Percentiles rank a stretch among this genome's conserved stretches.
phyloP scores from a whole-genome alignment of 2,113 vertebrate genomes.

The Sylvia atricapilla region DNA sequence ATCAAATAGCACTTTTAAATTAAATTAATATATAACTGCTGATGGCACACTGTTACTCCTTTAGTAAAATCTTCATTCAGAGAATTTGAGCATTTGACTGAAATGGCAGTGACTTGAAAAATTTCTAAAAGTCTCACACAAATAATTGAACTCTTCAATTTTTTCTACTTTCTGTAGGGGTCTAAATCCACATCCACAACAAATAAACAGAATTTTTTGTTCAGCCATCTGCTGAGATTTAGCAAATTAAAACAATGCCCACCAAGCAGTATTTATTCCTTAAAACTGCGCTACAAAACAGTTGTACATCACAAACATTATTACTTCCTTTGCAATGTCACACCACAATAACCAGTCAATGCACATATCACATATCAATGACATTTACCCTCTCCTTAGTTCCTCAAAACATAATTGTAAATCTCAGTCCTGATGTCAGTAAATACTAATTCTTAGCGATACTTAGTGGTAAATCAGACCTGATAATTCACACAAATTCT shows the following conservation, averaged over 20 bases:
- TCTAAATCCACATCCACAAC: not conserved
- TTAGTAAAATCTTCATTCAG: slow-evolving; percentile 2
- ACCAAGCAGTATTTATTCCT: not conserved
- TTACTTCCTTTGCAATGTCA: not conserved
- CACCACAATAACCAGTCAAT: not conserved
- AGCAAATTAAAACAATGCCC: not conserved
- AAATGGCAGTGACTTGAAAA: not conserved
- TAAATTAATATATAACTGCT: not conserved
- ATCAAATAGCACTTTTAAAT: not conserved
- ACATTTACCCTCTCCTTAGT: not conserved
- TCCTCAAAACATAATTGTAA: not conserved
- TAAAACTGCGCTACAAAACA: not conserved
- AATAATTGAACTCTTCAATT: not conserved
- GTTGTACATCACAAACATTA: not conserved
- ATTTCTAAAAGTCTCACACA: not conserved
- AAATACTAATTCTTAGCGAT: not conserved
- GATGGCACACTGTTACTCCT: not conserved
- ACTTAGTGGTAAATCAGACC: not conserved
- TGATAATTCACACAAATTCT: not conserved
- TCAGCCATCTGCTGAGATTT: not conserved
- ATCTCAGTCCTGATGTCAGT: not conserved
- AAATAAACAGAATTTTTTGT: not conserved
- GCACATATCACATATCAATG: not conserved
- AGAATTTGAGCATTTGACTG: not conserved
- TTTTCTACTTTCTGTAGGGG: not conserved